Conservation (phyloP, 2,797 vertebrate genomes). For the Micropoecilia bifurca region DNA sequence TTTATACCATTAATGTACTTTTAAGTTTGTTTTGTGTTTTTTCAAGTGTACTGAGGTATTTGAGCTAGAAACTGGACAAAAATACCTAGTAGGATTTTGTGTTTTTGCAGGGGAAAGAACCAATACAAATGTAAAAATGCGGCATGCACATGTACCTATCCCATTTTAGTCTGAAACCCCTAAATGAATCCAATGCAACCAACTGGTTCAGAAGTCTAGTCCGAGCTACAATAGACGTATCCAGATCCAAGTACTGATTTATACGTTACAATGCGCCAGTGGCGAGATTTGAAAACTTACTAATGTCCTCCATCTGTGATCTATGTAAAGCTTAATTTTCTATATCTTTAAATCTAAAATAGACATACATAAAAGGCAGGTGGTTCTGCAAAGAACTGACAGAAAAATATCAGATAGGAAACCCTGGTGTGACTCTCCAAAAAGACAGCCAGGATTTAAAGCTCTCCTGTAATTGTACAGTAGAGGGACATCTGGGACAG, state of each 20-base stretch:
- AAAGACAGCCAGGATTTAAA: background rate
- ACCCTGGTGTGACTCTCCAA: background rate
- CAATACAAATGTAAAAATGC: background rate
- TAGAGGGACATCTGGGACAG: constrained; percentile 3
- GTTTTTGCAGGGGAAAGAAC: background rate
- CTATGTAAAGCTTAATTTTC: background rate
- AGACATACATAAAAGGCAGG: background rate
- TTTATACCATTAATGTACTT: too few species aligned
- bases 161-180: background rate
- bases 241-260: background rate
- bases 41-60: too few species aligned
- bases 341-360: background rate
- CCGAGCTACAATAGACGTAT: background rate
- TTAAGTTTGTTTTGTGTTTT: too few species aligned
- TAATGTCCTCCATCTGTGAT: background rate
- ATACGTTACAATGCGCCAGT: background rate
- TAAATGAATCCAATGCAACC: background rate
- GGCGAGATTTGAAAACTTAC: background rate
- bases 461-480: background rate
- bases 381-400: background rate
- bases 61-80: too few species aligned
- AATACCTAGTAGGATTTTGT: too few species aligned
- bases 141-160: background rate
- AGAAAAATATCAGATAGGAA: background rate
- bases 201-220: background rate